Conservation (phyloP, 35 echinoderm and acorn worm genomes). For the Holothuria glaberrima region DNA sequence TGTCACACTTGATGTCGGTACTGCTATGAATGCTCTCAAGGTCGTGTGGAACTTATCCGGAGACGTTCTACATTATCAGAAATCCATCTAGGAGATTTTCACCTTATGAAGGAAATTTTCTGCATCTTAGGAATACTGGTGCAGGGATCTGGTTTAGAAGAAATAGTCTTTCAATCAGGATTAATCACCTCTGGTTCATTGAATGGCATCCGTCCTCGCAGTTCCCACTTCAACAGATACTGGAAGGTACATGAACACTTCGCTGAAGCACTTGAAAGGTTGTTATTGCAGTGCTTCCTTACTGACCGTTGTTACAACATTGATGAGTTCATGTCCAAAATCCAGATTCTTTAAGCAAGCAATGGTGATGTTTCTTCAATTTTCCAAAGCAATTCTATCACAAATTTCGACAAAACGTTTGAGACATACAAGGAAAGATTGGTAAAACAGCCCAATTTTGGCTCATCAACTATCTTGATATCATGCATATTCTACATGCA, state of each 20-base stretch:
- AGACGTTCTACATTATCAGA: not conserved
- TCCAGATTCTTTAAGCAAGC: too few species aligned
- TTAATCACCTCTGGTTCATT: not conserved
- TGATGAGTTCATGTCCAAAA: too few species aligned
- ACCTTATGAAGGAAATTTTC: constrained; percentile 11
- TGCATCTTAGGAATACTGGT: not conserved
- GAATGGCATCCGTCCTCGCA: not conserved
- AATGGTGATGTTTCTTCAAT: too few species aligned
- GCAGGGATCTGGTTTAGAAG: not conserved
- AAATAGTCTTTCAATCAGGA: not conserved
- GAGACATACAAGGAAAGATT: too few species aligned
- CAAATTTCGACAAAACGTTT: too few species aligned
- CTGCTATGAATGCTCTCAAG: not conserved
- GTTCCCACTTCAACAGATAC: not conserved
- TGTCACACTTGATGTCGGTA: not conserved
- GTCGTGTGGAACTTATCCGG: too few species aligned
- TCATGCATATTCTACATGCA: too few species aligned
- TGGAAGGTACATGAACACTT: not conserved
- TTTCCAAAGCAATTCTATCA: too few species aligned
- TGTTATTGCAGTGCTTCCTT: not conserved
- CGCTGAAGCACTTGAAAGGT: not conserved
- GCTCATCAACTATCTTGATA: too few species aligned
- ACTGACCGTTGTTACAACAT: too few species aligned
- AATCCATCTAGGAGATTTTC: constrained; percentile 23
- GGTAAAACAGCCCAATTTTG: too few species aligned